Evolutionary conservation across 2,113 vertebrate genomes (phyloP).

Genomic region (Dicaeum eximium): DNA sequence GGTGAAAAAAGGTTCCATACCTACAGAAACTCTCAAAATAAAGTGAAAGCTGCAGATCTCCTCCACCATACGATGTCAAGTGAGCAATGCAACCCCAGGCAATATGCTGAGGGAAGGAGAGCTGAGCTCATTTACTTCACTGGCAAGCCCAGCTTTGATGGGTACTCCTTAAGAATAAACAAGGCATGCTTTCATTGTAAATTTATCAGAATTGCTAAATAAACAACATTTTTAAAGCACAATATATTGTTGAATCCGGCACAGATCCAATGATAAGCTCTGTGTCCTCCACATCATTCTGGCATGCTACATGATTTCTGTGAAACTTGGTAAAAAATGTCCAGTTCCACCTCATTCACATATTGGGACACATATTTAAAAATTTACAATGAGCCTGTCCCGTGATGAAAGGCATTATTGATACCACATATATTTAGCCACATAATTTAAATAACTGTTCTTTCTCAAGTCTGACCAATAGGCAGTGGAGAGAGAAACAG

Average conservation of each 20-base stretch:
- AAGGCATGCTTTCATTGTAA: background rate
- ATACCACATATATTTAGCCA: background rate
- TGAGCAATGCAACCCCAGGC: background rate
- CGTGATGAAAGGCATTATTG: background rate
- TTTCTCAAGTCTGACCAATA: background rate
- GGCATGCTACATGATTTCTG: background rate
- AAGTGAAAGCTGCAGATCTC: background rate
- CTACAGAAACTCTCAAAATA: background rate
- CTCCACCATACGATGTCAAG: background rate
- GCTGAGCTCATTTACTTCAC: background rate
- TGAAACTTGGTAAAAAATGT: background rate
- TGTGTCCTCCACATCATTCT: background rate
- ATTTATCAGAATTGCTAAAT: background rate
- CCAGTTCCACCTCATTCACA: background rate
- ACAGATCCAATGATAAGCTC: background rate
- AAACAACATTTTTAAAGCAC: background rate
- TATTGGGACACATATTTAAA: background rate
- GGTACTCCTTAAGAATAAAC: background rate
- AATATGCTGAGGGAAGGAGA: background rate
- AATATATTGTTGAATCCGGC: background rate
- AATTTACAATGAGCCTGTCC: background rate
- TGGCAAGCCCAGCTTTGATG: background rate
- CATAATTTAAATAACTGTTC: background rate
- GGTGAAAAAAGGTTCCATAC: background rate
- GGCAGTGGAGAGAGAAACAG: background rate